A percentile compares a stretch with the other conserved stretches of the same genome.
Evolutionary conservation across 2,113 vertebrate genomes (phyloP).

Genomic region (Chionomys nivalis): DNA sequence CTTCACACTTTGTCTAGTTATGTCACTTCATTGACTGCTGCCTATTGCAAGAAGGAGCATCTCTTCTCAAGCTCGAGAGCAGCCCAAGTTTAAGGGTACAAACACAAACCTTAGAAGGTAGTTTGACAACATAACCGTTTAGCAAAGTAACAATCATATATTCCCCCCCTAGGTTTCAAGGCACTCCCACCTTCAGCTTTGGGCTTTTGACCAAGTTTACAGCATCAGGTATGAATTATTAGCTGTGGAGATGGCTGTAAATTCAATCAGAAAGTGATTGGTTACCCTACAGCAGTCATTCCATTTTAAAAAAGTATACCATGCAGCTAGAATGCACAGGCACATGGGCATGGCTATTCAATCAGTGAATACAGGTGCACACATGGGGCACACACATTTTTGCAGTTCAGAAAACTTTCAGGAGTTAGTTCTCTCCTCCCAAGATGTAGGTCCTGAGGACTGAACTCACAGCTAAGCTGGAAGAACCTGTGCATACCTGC

Average conservation of each 20-base stretch:
- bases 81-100: too few relatives aligned
- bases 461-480: not conserved
- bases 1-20: not conserved
- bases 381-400: not conserved
- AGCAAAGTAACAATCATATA: not conserved
- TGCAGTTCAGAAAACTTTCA: too few relatives aligned
- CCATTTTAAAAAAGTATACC: not conserved
- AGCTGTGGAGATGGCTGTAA: not conserved
- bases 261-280: not conserved
- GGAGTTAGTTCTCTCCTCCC: not conserved
- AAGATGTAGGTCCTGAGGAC: not conserved
- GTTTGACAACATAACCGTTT: not conserved
- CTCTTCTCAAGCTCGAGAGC: too few relatives aligned
- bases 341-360: not conserved
- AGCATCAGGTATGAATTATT: not conserved
- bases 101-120: not conserved
- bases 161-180: too few relatives aligned
- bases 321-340: not conserved
- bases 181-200: too few relatives aligned
- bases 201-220: not conserved
- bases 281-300: not conserved
- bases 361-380: not conserved
- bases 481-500: not conserved
- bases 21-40: not conserved
- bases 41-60: not conserved